A percentile compares a stretch with the other conserved stretches of the same genome.
These are phyloP conservation scores for Lathronympha strigana DNA, from an alignment of 2,888 invertebrate species.

Conservation along the genomic window DNA sequence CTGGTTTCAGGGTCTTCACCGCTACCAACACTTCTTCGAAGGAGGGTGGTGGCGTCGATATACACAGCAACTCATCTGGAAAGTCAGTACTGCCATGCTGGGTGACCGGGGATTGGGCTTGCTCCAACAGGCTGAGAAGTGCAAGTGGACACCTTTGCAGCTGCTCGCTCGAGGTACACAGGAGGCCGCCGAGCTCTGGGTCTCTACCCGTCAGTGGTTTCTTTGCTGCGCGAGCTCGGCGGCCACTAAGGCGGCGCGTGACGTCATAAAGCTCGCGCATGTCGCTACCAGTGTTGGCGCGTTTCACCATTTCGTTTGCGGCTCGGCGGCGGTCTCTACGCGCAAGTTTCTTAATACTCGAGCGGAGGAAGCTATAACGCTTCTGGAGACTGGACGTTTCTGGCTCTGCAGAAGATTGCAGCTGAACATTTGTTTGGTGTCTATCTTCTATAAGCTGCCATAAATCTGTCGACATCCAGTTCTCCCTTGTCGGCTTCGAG, in stretches of 20 bases:
- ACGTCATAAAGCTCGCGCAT: background rate
- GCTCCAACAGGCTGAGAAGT: background rate
- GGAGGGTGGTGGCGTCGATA: background rate
- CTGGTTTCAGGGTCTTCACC: background rate
- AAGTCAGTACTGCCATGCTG: background rate
- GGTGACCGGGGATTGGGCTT: background rate
- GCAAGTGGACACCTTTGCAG: background rate
- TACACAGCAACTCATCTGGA: background rate
- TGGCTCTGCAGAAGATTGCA: background rate
- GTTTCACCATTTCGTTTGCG: background rate
- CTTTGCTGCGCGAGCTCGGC: background rate
- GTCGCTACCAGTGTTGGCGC: conserved; percentile 1
- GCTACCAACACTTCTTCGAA: conserved; percentile 1
- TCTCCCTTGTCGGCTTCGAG: background rate
- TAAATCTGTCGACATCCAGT: background rate
- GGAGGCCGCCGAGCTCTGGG: too few species aligned
- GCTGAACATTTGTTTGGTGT: background rate
- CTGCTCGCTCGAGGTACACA: too few species aligned
- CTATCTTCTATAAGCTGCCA: background rate
- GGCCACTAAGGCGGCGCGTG: background rate
- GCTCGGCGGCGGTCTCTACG: background rate
- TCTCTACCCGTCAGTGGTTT: background rate
- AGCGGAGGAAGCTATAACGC: background rate
- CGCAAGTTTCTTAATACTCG: background rate
- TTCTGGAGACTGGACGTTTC: background rate